phyloP scores from a whole-genome alignment of 1,140 invertebrate species.

The Lerema accius region DNA sequence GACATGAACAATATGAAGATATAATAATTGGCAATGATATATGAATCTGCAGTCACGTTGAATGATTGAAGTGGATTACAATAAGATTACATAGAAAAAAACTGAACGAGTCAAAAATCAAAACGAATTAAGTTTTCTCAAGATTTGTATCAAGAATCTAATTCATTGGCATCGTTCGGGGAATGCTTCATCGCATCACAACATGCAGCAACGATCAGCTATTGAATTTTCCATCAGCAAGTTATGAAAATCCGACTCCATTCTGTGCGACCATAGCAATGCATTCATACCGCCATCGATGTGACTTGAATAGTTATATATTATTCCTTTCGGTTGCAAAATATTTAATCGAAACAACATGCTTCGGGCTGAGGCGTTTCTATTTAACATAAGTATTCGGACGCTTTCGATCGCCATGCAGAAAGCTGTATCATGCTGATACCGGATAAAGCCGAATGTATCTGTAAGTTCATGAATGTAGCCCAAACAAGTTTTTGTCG shows the following conservation, averaged over 20 bases:
- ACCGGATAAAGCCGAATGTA: conserved; percentile 62
- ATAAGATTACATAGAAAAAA: conserved; percentile 48
- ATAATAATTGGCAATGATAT: neutral
- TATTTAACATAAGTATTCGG: conserved; percentile 73
- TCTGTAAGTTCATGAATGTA: conserved; percentile 31
- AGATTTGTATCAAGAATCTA: conserved; percentile 54
- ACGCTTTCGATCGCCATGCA: conserved; percentile 78
- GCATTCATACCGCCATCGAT: conserved; percentile 52
- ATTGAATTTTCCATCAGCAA: conserved; percentile 51
- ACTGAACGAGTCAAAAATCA: conserved; percentile 34
- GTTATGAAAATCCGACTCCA: conserved; percentile 42
- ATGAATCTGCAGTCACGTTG: conserved; percentile 39
- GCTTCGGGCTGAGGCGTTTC: conserved; percentile 77
- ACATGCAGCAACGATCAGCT: conserved; percentile 75
- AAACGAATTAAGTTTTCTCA: conserved; percentile 13
- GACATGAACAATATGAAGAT: neutral
- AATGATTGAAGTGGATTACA: conserved; percentile 33
- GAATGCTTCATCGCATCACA: conserved; percentile 64
- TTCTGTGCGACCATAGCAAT: conserved; percentile 58
- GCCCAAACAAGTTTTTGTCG: conserved; percentile 33
- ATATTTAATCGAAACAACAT: conserved; percentile 70
- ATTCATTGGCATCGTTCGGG: conserved; percentile 52
- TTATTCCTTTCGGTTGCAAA: conserved; percentile 52
- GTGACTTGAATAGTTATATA: conserved; percentile 33
- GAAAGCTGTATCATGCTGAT: conserved; percentile 79